phyloP scores from a whole-genome alignment of 2,797 vertebrate species.

The Margarornis squamiger region DNA sequence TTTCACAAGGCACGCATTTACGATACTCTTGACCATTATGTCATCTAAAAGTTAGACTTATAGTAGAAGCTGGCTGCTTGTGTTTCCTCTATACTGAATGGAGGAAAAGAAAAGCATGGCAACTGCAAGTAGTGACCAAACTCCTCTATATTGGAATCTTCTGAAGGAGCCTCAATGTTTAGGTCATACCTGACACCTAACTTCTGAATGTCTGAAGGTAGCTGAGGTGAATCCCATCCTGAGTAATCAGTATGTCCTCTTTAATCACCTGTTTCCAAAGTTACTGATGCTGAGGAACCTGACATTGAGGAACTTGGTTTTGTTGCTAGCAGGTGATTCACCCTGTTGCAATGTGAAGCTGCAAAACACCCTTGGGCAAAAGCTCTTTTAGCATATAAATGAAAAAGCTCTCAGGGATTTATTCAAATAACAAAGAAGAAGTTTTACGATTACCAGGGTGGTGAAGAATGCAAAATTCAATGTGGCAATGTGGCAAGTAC shows the following conservation, averaged over 20 bases:
- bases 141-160: background rate
- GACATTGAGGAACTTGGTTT: background rate
- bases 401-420: background rate
- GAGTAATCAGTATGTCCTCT: background rate
- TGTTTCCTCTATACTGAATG: background rate
- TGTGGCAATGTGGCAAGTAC: background rate
- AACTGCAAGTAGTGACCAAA: background rate
- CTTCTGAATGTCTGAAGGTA: background rate
- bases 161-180: background rate
- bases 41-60: background rate
- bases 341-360: background rate
- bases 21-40: background rate
- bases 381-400: background rate
- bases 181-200: background rate
- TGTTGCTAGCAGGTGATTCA: background rate
- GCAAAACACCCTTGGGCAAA: background rate
- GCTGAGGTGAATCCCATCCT: background rate
- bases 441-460: background rate
- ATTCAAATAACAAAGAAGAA: background rate
- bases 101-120: rapidly evolving
- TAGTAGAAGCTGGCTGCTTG: rapidly evolving
- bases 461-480: background rate
- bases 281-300: background rate
- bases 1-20: background rate
- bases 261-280: background rate